Base-by-base conservation (phyloP, 2,113 vertebrate genomes). In the Nibea albiflora region DNA sequence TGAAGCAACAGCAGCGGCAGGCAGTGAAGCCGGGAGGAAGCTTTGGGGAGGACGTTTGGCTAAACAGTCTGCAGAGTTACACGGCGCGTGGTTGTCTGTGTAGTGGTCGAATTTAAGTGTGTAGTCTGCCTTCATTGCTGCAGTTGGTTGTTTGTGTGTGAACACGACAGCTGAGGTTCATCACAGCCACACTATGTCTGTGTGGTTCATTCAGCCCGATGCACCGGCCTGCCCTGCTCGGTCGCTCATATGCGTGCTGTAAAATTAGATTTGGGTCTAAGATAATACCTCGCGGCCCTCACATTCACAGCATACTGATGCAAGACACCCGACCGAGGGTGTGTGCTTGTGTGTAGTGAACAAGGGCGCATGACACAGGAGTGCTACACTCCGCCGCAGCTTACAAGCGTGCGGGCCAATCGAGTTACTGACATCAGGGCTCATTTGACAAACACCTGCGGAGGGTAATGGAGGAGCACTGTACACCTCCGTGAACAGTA, bases 181-280 rank as follows among this genome's bases (percentile, higher is more conserved):
- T 66, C 63, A 70, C 53, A 75, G 44, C 69, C 53, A 47, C 67
- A 60, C 52, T 58, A 74, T 44, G 54, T 12, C 64, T 56, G 6
- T 49, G 72, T 39, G 80, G 46, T 85, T 88, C 76, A 88, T 70
- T 88, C 82, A 89, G 82, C 76, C 75, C 65, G 69, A 5, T 54
- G 31, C 58, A 47, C 49, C 8, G 11, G n/a, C 72, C 53, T 22
- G 64, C 64, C 78, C 50, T 17, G 19, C 52, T 71, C 26, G 69
- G 50, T 64, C 22, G 31, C 64, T 56, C n/a, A 0, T 52, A 22
- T 47, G 19, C 15, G 0, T 47, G 64, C 74, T 76, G 78, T 80
- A 85, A 90, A 92, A 91, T 88, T 80, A 63, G 81, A 92, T 89
- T 93, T 85, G 60, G 64, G 74, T 86, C 62, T 52, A 3, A 16